Conservation (phyloP, 1,140 invertebrate species). For the Melipona quadrifasciata region DNA sequence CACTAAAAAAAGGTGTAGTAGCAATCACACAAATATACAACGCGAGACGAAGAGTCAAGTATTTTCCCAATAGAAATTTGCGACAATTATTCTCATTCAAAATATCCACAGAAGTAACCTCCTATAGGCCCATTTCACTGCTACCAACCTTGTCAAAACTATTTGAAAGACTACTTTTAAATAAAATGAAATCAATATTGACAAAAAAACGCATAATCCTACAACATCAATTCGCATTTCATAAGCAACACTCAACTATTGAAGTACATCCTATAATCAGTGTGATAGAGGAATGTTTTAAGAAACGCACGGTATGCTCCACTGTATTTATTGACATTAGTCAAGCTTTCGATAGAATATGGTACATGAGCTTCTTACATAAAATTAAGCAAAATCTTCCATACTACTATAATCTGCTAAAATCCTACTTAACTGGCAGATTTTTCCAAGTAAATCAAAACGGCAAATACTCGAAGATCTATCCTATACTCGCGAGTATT, state of each 20-base stretch:
- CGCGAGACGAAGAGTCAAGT: neutral
- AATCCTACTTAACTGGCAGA: neutral
- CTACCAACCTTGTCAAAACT: neutral
- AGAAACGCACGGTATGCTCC: no score
- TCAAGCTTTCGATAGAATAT: neutral
- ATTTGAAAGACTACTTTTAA: neutral
- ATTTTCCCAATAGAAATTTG: neutral
- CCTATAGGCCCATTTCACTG: neutral
- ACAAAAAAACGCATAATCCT: neutral
- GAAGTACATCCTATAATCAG: neutral
- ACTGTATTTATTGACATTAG: no score
- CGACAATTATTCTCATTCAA: neutral
- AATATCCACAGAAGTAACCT: neutral
- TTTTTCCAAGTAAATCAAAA: neutral
- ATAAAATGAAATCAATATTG: neutral
- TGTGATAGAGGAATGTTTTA: no score
- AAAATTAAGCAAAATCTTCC: neutral
- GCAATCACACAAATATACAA: neutral
- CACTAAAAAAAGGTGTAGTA: neutral
- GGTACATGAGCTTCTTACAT: neutral
- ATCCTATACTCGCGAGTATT: neutral
- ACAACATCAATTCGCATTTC: neutral
- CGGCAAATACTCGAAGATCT: neutral
- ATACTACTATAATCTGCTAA: neutral
- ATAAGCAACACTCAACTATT: neutral